Evolutionary conservation across 2,113 vertebrate species (phyloP).

Genomic region (Hyperoodon ampullatus): DNA sequence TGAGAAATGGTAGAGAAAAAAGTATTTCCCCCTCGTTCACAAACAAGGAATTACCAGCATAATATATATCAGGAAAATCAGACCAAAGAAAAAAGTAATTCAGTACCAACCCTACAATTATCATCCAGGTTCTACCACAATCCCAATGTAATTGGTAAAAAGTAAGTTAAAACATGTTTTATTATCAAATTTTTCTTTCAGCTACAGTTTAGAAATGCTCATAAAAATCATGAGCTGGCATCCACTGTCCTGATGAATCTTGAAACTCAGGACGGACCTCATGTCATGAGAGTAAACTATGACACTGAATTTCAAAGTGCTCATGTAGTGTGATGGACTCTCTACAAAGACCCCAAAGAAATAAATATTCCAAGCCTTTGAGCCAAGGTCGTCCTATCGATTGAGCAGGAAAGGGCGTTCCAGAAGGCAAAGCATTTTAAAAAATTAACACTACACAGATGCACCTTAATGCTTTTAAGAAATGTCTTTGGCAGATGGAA

Average conservation of each 20-base stretch:
- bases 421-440: constrained; percentile 51
- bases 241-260: neutral
- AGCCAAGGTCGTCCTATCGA: constrained; percentile 52
- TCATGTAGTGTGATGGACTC: constrained; percentile 10
- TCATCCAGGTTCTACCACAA: neutral
- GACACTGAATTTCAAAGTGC: constrained; percentile 57
- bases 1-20: neutral
- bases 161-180: neutral
- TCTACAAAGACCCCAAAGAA: neutral
- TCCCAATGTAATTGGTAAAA: neutral
- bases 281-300: constrained; percentile 50
- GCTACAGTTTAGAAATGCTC: neutral
- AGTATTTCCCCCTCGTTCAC: neutral
- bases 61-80: neutral
- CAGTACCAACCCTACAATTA: neutral
- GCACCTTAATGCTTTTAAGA: constrained; percentile 66
- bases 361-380: constrained; percentile 31
- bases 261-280: neutral
- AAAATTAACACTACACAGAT: constrained; percentile 68
- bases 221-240: neutral
- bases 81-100: neutral
- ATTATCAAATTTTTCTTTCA: neutral
- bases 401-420: constrained; percentile 64
- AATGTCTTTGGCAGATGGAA: constrained; percentile 7
- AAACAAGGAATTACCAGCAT: neutral